A percentile compares a stretch with the other conserved stretches of the same genome.
Conservation (phyloP, 1,140 invertebrate species). For the Diachasma alloeum region DNA sequence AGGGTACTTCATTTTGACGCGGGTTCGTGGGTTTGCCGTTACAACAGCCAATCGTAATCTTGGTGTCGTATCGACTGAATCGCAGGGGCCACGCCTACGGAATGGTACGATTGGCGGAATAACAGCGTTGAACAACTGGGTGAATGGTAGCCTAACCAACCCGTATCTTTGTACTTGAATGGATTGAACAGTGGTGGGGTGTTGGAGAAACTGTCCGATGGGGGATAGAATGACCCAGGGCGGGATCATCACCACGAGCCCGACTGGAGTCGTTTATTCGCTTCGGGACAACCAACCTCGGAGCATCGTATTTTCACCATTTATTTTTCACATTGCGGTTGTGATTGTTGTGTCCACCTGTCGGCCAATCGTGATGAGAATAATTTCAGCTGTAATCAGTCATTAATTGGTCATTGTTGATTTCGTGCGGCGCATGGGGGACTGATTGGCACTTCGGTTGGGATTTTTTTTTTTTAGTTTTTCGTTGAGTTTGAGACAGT, state of each 20-base stretch:
- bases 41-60: conserved; percentile 19
- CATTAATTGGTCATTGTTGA: no score
- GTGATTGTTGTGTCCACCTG: no score
- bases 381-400: no score
- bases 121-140: background rate
- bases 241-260: background rate
- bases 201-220: background rate
- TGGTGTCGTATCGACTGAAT: conserved; percentile 7
- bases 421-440: no score
- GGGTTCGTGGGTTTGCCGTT: conserved; percentile 20
- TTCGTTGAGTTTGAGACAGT: background rate
- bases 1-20: conserved; percentile 17
- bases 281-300: conserved; percentile 9
- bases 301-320: background rate
- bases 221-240: conserved; percentile 3
- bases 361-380: no score
- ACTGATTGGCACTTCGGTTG: no score
- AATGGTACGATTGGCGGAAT: conserved; percentile 22
- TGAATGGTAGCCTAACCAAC: background rate
- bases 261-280: background rate
- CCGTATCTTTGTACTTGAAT: conserved; percentile 8
- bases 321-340: background rate
- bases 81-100: conserved; percentile 4
- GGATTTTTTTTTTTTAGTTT: no score
- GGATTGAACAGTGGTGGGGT: background rate